Base-by-base conservation (phyloP, 2,888 invertebrate species). In the Tenthredo livida region DNA sequence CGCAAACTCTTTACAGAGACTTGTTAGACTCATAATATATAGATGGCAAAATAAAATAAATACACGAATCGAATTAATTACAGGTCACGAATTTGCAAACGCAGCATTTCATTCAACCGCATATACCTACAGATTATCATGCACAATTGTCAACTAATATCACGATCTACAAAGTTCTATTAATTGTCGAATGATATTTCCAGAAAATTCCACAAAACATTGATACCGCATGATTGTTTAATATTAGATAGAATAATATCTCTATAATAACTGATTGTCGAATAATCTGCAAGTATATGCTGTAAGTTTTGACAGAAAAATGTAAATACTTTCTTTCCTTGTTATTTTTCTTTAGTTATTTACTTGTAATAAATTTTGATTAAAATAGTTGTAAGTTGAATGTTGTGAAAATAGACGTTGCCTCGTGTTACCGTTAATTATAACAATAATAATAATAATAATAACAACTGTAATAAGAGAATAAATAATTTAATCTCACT, bases 341-440 rank as follows among this genome's bases (percentile, higher is more conserved):
- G 25, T 61, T 61, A 9, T 21, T 21, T 21, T 12, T 25, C 25
- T 61, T 3, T 25, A 1, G 4, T 12, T 61, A 61, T 29, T 12
- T 25, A 61, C 25, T 25, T 17, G 33, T 67, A 15, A 25, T 67
- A 67, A 33, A 25, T 67, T 33, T 33, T 6, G 33, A 25, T 61
- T 15, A 33, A 33, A 29, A 67, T 5, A 58, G n/a, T n/a, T n/a
- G 54, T 54, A 54, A 54, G 73, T 43, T 10, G 43, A 40, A 73
- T 73, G 73, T 72, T 73, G 43, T 73, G 73, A 43, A 73, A 73
- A 73, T 40, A 21, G 21, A 73, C 40, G 21, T 43, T 43, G 73
- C 73, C 73, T 73, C 43, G 73, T 73, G 73, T 73, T 21, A 21
- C 73, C 73, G 43, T 43, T 43, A 17, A 73, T 73, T 73, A 40